Conservation (phyloP, 2,888 invertebrate genomes). For the Drosophila mercatorum region DNA sequence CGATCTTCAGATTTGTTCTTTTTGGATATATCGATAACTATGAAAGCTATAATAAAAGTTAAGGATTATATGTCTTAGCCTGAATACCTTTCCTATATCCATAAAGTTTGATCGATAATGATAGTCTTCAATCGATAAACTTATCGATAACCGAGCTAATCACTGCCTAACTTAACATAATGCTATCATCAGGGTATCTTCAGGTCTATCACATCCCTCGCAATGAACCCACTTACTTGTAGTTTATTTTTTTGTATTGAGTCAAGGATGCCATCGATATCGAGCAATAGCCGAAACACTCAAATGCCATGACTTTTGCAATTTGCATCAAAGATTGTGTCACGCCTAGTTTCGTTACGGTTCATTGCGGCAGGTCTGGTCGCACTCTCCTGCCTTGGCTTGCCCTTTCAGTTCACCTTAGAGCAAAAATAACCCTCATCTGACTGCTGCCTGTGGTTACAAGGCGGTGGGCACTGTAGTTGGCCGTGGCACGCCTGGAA, state of each 20-base stretch:
- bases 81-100: not conserved
- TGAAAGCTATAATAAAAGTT: not conserved
- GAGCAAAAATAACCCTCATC: conserved; percentile 11
- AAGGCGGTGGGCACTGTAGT: conserved; percentile 16
- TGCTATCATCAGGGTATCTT: not conserved
- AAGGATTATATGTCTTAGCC: not conserved
- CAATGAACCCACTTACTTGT: not conserved
- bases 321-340: conserved; percentile 75
- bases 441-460: conserved; percentile 1
- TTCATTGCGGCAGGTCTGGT: conserved; percentile 28
- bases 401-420: too few relatives aligned
- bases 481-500: conserved; percentile 57
- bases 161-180: not conserved
- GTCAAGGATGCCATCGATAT: conserved; percentile 34
- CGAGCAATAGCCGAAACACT: conserved; percentile 42
- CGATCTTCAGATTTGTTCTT: not conserved
- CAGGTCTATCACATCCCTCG: not conserved
- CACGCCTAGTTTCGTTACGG: conserved; percentile 73
- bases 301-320: conserved; percentile 70
- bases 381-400: not conserved
- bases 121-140: not conserved
- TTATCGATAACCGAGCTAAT: not conserved
- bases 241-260: conserved; percentile 5
- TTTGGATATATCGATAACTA: not conserved
- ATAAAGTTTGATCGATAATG: not conserved